Base-by-base conservation (phyloP, 2,797 vertebrate genomes). In the Eupleurogrammus muticus region DNA sequence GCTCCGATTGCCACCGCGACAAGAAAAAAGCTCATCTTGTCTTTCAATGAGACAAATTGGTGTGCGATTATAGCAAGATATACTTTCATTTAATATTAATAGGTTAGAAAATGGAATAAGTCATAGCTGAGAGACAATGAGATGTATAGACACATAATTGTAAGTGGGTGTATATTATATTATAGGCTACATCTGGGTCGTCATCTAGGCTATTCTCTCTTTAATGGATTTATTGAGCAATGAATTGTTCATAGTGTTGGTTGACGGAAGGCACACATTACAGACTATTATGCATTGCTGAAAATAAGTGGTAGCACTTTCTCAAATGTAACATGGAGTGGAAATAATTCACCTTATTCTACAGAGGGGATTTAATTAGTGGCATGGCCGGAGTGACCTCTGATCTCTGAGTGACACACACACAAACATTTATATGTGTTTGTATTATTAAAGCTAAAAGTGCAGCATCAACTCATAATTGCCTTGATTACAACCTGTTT, bases 1-100 rank as follows among this genome's bases (percentile, higher is more conserved):
- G 63, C 50, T 46, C 32, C 6, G 16, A 32, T 2, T 50, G 58
- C 55, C 44, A 59, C 58, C 38, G 19, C 24, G 55, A 70, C 65
- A 40, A 28, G n/a, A 28, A 28, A 28, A 28, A 28, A 28, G 28
- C 19, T 3, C 46, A 23, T 4, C 13, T 9, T 32, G 38, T 28
- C 2, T 10, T 35, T n/a, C n/a, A n/a, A 11, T 5, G 9, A 8
- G 24, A 13, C 5, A 49, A 38, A 9, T 20, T 16, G 17, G 28
- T 38, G 32, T 24, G 16, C 6, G 19, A n/a, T n/a, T n/a, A 34
- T 1, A 52, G 1, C 23, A 38, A 50, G 1, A 34, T 14, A 14
- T 14, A 14, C 9, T 16, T 38, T 21, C 20, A 42, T 42, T 7
- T 44, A 8, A 5, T 17, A 16, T 44, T 17, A 17, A 44, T 44